Evolutionary conservation across 2,888 invertebrate genomes (phyloP).

Genomic region (Sepiola atlantica): DNA sequence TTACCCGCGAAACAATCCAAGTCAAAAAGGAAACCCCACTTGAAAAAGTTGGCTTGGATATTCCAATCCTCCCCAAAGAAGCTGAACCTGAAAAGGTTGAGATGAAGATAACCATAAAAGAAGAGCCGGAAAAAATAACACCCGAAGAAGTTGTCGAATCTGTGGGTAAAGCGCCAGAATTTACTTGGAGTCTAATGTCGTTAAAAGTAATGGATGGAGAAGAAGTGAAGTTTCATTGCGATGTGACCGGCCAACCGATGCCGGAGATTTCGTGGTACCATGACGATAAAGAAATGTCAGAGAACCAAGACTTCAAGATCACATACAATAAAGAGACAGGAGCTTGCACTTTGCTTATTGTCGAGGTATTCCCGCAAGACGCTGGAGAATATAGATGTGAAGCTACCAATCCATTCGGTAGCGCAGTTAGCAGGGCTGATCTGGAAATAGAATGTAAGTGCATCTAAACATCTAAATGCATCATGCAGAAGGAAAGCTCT

Average conservation of each 20-base stretch:
- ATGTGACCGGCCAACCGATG: constrained; percentile 66
- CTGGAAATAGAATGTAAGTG: constrained; percentile 72
- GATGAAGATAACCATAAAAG: constrained; percentile 54
- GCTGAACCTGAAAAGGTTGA: constrained; percentile 50
- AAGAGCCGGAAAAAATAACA: constrained; percentile 53
- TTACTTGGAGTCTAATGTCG: constrained; percentile 83
- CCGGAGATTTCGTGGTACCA: constrained; percentile 88
- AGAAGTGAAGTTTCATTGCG: constrained; percentile 80
- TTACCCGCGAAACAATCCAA: constrained; percentile 34
- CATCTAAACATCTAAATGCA: background rate
- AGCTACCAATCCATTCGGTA: constrained; percentile 94
- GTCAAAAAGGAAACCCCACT: constrained; percentile 60
- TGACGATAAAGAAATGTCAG: constrained; percentile 80
- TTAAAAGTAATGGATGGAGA: constrained; percentile 94
- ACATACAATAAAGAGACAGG: constrained; percentile 70
- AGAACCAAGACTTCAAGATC: constrained; percentile 69
- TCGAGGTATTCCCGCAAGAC: constrained; percentile 97
- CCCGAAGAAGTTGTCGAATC: constrained; percentile 51
- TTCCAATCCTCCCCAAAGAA: constrained; percentile 47
- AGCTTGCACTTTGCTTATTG: constrained; percentile 86
- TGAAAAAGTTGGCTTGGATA: constrained; percentile 48
- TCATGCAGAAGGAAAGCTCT: background rate
- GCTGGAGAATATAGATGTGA: constrained; percentile 97
- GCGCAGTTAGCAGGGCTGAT: constrained; percentile 85
- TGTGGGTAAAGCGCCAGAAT: constrained; percentile 82